These are phyloP conservation scores for Hemibagrus guttatus DNA, from an alignment of 2,797 vertebrate genomes.

Conservation along the genomic window DNA sequence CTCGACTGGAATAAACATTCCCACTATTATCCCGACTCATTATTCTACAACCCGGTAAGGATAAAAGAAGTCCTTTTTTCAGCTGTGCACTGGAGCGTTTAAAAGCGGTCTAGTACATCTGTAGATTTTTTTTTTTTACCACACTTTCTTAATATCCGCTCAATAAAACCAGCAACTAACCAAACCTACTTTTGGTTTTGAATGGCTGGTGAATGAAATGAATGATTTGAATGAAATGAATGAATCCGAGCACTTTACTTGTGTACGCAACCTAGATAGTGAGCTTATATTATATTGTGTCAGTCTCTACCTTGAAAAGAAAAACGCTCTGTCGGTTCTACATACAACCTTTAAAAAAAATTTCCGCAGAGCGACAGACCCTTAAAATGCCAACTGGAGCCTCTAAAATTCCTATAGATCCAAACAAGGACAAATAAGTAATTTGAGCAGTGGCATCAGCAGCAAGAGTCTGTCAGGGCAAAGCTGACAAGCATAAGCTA, in stretches of 20 bases:
- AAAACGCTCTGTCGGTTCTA: not conserved
- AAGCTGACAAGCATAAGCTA: constrained; percentile 24
- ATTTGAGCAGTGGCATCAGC: not conserved
- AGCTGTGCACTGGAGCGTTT: not conserved
- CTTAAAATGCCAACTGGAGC: not conserved
- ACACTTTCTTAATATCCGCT: not conserved
- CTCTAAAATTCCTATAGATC: not conserved
- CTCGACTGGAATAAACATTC: not conserved
- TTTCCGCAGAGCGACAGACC: not conserved
- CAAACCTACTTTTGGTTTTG: not conserved
- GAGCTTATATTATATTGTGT: too few species aligned
- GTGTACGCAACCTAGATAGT: not conserved
- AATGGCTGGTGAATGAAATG: not conserved
- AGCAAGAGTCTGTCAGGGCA: not conserved
- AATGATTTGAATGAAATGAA: not conserved
- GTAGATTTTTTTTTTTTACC: not conserved
- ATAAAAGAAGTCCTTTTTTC: not conserved
- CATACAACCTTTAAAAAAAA: not conserved
- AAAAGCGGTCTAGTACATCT: not conserved
- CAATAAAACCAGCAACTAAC: not conserved
- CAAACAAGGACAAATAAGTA: not conserved
- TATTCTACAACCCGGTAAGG: not conserved
- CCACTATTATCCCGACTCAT: not conserved
- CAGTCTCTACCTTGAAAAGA: not conserved
- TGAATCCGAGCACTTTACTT: too few species aligned